Evolutionary conservation across 64 coral and sea anemone genomes (phyloP), one percentile per base, ranked within the genome.

Genomic region (Trachythela sp.): DNA sequence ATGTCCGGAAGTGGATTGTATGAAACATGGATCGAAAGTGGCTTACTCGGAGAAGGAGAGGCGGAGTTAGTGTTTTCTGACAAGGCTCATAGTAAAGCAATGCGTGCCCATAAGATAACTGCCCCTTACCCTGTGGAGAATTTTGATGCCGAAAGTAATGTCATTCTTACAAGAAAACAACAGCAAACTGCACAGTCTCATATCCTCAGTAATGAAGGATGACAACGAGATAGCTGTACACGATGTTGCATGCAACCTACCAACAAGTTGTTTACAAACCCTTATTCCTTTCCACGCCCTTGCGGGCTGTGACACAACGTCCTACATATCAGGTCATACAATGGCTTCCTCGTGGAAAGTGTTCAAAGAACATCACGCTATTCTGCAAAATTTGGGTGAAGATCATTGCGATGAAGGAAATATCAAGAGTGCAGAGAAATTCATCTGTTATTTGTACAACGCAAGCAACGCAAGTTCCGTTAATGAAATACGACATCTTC

Each of bases 31-130:
- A 85, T 92, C 18, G 91, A 92, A 60, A 85, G 51, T 35, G 91
- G 87, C 34, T 88, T 92, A 48, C 87, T 92, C 41, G 91, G 87
- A 84, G 37, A 75, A 39, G 50, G 80, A 83, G 70, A 87, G 11
- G 91, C 83, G n/a, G 91, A 92, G 40, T 77, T 83, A 40, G 91
- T 60, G 20, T 52, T 92, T 40, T 24, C 87, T 56, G 77, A 77
- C 26, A 88, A 92, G 58, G 87, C 87, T 34, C 88, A 92, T 76
- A 85, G 83, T 37, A 88, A 88, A 64, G 50, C 15, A 85, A 88
- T 87, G 70, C 48, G 91, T 32, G 86, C 75, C n/a, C n/a, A n/a
- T n/a, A 92, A 92, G 54, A 72, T 92, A 50, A 92, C 91, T 77
- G 48, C n/a, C 83, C 9, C 91, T 88, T 54, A 85, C 86, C 27